These are phyloP conservation scores for Harpalus rufipes DNA, from an alignment of 2,888 invertebrate species.

Conservation along the genomic window DNA sequence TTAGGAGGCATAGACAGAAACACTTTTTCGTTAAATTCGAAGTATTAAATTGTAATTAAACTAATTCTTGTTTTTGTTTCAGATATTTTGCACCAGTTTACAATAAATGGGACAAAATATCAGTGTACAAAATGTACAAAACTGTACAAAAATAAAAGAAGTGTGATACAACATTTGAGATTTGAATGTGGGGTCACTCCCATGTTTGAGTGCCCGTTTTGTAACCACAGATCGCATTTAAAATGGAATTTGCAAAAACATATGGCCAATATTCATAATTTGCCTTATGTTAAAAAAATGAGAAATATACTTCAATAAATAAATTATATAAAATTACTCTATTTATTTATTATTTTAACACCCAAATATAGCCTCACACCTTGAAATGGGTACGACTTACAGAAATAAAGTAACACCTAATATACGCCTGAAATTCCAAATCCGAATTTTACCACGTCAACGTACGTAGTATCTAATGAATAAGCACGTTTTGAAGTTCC, in stretches of 20 bases:
- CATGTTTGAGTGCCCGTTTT: slow-evolving; percentile 73
- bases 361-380: too few species aligned
- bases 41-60: background rate
- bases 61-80: background rate
- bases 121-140: slow-evolving; percentile 71
- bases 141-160: slow-evolving; percentile 69
- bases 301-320: too few species aligned
- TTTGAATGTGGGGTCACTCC: slow-evolving; percentile 76
- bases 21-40: too few species aligned
- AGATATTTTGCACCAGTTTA: background rate
- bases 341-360: too few species aligned
- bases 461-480: too few species aligned
- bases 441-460: too few species aligned
- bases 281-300: background rate
- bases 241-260: background rate
- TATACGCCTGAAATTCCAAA: too few species aligned
- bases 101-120: slow-evolving; percentile 69
- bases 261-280: background rate
- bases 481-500: too few species aligned
- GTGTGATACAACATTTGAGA: slow-evolving; percentile 70
- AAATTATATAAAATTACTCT: too few species aligned
- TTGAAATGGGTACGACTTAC: too few species aligned
- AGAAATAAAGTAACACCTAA: too few species aligned
- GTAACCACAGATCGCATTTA: slow-evolving; percentile 66
- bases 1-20: too few species aligned